Percentiles rank a stretch among this genome's conserved stretches.
These are phyloP conservation scores for Propsilocerus akamusi DNA, from an alignment of 1,140 invertebrate genomes.

Conservation along the genomic window DNA sequence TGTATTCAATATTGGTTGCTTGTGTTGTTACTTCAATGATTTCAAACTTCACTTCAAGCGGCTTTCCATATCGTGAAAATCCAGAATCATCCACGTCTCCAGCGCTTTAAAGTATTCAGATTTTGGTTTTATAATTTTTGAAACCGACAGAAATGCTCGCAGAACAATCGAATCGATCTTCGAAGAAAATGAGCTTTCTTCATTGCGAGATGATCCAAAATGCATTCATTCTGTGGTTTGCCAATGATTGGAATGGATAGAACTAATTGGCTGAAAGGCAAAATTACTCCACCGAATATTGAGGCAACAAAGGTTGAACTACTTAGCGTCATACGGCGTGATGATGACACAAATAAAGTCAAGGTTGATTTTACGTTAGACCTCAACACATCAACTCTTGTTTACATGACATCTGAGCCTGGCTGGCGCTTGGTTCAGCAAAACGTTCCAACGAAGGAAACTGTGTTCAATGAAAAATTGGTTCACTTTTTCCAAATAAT, in stretches of 20 bases:
- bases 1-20: not conserved
- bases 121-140: not conserved
- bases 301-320: not conserved
- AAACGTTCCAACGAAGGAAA: too few species aligned
- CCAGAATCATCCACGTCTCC: not conserved
- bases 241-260: not conserved
- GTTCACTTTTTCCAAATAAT: too few species aligned
- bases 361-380: too few species aligned
- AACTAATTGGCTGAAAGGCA: not conserved
- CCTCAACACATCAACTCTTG: too few species aligned
- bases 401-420: too few species aligned
- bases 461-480: too few species aligned
- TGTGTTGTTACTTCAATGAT: not conserved
- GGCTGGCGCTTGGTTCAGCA: too few species aligned
- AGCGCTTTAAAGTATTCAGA: not conserved
- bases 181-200: not conserved
- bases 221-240: not conserved
- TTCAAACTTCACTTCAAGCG: not conserved
- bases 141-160: not conserved
- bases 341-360: too few species aligned
- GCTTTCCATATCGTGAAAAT: not conserved
- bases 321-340: not conserved
- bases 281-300: not conserved
- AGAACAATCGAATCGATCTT: not conserved
- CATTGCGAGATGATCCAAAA: not conserved